A percentile compares a stretch with the other conserved stretches of the same genome.
Conservation (phyloP, 2,113 vertebrate genomes). For the Leptodactylus fuscus region DNA sequence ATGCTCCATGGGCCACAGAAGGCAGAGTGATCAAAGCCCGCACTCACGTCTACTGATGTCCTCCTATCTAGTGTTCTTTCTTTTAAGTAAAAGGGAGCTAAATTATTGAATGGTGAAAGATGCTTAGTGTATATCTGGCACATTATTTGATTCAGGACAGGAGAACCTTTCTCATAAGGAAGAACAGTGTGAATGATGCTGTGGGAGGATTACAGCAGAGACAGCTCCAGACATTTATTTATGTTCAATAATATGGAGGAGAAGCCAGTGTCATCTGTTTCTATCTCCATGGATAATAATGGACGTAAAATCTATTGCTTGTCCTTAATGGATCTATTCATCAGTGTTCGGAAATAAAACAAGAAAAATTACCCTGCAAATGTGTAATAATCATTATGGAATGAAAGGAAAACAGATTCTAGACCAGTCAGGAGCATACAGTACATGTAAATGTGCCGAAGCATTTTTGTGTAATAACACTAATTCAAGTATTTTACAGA, state of each 20-base stretch:
- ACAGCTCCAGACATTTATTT: background rate
- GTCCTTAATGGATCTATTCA: slow-evolving; percentile 17
- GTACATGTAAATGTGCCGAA: background rate
- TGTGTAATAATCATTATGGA: slow-evolving; percentile 15
- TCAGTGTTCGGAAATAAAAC: slow-evolving; percentile 26
- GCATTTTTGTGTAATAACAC: too few relatives aligned
- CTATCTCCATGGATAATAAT: slow-evolving; percentile 30
- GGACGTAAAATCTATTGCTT: slow-evolving; percentile 6
- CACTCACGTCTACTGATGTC: slow-evolving; percentile 6
- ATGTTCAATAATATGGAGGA: background rate
- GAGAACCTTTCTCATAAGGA: background rate
- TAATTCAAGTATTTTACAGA: too few relatives aligned
- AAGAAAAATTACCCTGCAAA: slow-evolving; percentile 13
- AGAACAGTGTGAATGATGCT: slow-evolving; percentile 2
- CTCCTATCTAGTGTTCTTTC: slow-evolving; percentile 19
- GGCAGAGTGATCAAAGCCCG: slow-evolving; percentile 37
- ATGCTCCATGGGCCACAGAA: slow-evolving; percentile 21
- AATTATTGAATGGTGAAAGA: slow-evolving; percentile 24
- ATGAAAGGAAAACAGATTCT: background rate
- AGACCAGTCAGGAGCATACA: background rate
- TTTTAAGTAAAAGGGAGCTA: slow-evolving; percentile 20
- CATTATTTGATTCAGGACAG: background rate
- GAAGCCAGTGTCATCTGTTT: slow-evolving; percentile 22
- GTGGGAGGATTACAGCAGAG: slow-evolving; percentile 14
- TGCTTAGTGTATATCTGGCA: slow-evolving; percentile 8